phyloP scores from a whole-genome alignment of 2,888 invertebrate species.

The Epinotia brunnichana region DNA sequence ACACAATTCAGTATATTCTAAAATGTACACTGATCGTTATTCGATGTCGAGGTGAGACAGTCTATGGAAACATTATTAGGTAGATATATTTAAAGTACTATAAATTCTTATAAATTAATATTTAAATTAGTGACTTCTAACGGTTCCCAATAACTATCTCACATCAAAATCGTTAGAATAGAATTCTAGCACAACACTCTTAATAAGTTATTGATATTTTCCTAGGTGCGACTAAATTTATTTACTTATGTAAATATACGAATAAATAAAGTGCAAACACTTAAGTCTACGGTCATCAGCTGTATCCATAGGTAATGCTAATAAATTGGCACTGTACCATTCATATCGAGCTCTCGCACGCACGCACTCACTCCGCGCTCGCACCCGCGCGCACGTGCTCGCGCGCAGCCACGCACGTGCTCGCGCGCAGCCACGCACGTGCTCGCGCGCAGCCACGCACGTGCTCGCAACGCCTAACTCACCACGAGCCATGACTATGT shows the following conservation, averaged over 20 bases:
- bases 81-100: slow-evolving; percentile 74
- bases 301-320: slow-evolving; percentile 73
- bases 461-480: slow-evolving; percentile 60
- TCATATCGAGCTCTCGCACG: slow-evolving; percentile 57
- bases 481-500: slow-evolving; percentile 62
- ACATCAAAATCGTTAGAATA: slow-evolving; percentile 77
- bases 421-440: slow-evolving; percentile 47
- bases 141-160: slow-evolving; percentile 73
- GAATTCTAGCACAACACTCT: slow-evolving; percentile 83
- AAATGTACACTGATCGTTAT: slow-evolving; percentile 81
- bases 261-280: slow-evolving; percentile 85
- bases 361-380: slow-evolving; percentile 31
- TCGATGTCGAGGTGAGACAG: slow-evolving; percentile 80
- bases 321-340: slow-evolving; percentile 82
- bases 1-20: slow-evolving; percentile 82
- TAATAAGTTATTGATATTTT: slow-evolving; percentile 84
- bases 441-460: slow-evolving; percentile 49
- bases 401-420: slow-evolving; percentile 46
- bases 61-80: slow-evolving; percentile 62
- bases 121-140: slow-evolving; percentile 83
- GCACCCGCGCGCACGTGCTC: slow-evolving; percentile 47
- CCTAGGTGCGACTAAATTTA: slow-evolving; percentile 83
- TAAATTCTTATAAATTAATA: slow-evolving; percentile 81
- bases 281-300: slow-evolving; percentile 82
- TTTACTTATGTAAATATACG: slow-evolving; percentile 80